Conservation (phyloP, 2,797 vertebrate species). For the Lycodopsis pacificus region DNA sequence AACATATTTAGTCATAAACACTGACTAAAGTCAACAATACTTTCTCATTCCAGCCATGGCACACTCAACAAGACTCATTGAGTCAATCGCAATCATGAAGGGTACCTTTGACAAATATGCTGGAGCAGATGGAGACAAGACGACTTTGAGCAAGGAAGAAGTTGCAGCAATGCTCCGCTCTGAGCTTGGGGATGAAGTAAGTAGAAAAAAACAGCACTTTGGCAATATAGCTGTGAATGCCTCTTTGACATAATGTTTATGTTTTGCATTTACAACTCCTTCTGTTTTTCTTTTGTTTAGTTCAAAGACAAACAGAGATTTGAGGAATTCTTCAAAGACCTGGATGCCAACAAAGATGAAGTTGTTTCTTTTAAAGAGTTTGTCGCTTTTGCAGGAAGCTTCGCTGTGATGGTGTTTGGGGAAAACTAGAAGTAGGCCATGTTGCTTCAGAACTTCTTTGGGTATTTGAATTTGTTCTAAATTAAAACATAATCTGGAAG, state of each 20-base stretch:
- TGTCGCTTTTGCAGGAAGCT: constrained; percentile 4
- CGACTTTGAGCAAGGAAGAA: constrained; percentile 53
- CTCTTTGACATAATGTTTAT: not conserved
- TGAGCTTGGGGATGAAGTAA: constrained; percentile 25
- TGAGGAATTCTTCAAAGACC: constrained; percentile 36
- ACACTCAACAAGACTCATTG: rapidly evolving
- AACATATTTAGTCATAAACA: not conserved
- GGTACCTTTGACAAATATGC: constrained; percentile 56
- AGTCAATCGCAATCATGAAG: rapidly evolving
- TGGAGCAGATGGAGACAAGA: constrained; percentile 39
- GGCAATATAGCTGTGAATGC: not conserved
- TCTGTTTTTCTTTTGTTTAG: constrained; percentile 15
- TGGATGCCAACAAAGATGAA: constrained; percentile 53
- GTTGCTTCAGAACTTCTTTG: not conserved
- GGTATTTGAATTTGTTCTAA: not conserved
- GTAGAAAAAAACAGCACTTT: constrained; percentile 8
- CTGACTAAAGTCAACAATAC: not conserved
- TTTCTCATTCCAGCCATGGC: constrained; percentile 24
- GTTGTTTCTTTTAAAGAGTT: constrained; percentile 66
- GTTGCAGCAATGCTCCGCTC: constrained; percentile 11
- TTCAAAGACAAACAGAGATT: rapidly evolving
- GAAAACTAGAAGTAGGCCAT: too few relatives aligned
- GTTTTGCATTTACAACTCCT: not conserved
- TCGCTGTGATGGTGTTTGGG: rapidly evolving
- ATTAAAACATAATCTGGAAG: not conserved